Percentiles rank a stretch among this genome's conserved stretches.
phyloP scores from a whole-genome alignment of 2,113 vertebrate genomes.

The Amia ocellicauda region DNA sequence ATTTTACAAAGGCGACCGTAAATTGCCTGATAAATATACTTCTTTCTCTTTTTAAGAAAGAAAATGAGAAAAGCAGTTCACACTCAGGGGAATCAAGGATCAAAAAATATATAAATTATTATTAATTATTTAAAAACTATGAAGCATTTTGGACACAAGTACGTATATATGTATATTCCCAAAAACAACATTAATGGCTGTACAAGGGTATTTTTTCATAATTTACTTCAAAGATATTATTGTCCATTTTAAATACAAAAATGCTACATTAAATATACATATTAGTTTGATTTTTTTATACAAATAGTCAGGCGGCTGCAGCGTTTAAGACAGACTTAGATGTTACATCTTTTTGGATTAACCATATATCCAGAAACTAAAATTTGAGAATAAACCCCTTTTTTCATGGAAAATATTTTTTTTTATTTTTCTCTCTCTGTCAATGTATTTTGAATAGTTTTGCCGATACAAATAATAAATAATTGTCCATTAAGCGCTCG shows the following conservation, averaged over 20 bases:
- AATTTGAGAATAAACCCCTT: slow-evolving; percentile 73
- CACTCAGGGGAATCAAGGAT: slow-evolving; percentile 63
- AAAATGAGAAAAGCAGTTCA: slow-evolving; percentile 40
- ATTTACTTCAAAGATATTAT: slow-evolving; percentile 99
- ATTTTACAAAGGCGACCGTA: slow-evolving; percentile 62
- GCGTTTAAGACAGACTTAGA: slow-evolving; percentile 83
- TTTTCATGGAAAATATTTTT: slow-evolving; percentile 68
- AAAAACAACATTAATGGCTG: slow-evolving; percentile 83
- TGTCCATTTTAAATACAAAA: slow-evolving; percentile 99
- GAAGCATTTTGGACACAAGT: slow-evolving; percentile 75
- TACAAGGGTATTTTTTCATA: slow-evolving; percentile 89
- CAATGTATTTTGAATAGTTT: slow-evolving; percentile 14
- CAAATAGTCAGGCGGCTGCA: slow-evolving; percentile 83
- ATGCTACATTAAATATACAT: slow-evolving; percentile 99
- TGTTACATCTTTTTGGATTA: slow-evolving; percentile 76
- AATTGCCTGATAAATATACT: slow-evolving; percentile 24
- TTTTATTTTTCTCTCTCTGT: slow-evolving; percentile 44
- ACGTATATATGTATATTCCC: slow-evolving; percentile 77
- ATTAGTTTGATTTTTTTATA: slow-evolving; percentile 98
- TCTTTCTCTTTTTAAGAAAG: slow-evolving; percentile 43
- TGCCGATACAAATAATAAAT: slow-evolving; percentile 74
- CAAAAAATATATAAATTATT: slow-evolving; percentile 76
- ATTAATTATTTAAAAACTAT: slow-evolving; percentile 71
- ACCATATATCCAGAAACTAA: slow-evolving; percentile 80
- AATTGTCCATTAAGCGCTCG: slow-evolving; percentile 65